Evolutionary conservation across 2,888 invertebrate species (phyloP), one percentile per base, ranked within the genome.

Genomic region (Hedya salicella): DNA sequence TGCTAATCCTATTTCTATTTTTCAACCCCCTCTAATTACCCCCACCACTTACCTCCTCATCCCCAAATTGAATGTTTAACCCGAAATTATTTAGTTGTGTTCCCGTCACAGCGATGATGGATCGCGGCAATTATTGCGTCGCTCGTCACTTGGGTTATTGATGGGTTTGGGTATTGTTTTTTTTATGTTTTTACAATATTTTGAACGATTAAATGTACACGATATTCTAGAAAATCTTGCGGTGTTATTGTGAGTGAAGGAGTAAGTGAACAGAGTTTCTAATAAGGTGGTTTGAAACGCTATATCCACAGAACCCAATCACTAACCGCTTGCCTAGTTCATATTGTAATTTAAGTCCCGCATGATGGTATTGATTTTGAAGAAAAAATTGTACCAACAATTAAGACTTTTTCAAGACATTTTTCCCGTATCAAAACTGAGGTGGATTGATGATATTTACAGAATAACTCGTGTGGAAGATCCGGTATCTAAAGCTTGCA

Each of bases 81-180:
- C 83, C 82, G 85, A 86, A 89, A 91, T 91, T 89, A 89, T 91
- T 88, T 89, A 89, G 88, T 89, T 88, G 85, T 89, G 91, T 89
- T 78, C 73, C 80, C 80, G 91, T 89, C 91, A 78, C 62, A 62
- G 67, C 57, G 75, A 88, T 91, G 91, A 91, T 91, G 89, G 91
- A 91, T 91, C 83, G 86, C 73, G 81, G 78, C 80, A 87, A 88
- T 91, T 89, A 91, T 91, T 90, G 89, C 91, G 87, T 82, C 81
- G 83, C 75, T 78, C 75, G 84, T 85, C 87, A 87, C 86, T 85
- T 84, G 82, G 69, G 80, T 88, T 87, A 89, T 89, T 88, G 88
- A 89, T 89, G 85, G 79, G 72, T 68, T 77, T 40, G 60, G 65
- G 69, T 71, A 73, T 74, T 72, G 72, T 74, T 73, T 69, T 67